These are phyloP conservation scores for Oenanthe melanoleuca DNA, from an alignment of 2,113 vertebrate genomes.

Conservation along the genomic window DNA sequence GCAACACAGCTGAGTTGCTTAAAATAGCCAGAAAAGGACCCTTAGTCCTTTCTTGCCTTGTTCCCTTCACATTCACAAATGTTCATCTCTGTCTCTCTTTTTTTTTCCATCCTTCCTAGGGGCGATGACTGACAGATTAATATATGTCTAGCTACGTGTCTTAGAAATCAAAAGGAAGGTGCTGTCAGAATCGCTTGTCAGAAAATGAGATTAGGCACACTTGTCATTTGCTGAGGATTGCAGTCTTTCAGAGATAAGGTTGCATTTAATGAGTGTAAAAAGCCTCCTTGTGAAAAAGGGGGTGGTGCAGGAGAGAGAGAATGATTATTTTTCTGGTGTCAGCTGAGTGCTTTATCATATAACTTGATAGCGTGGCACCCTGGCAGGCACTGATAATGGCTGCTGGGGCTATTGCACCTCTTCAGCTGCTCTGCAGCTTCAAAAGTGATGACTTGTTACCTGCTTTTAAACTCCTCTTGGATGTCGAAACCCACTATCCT, in stretches of 20 bases:
- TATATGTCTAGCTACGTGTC: conserved; percentile 94
- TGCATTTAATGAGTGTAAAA: conserved; percentile 91
- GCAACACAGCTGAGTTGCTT: background rate
- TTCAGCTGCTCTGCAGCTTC: conserved; percentile 56
- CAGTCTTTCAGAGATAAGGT: conserved; percentile 91
- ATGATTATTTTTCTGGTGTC: conserved; percentile 74
- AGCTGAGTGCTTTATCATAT: conserved; percentile 79
- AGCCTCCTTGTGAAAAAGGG: conserved; percentile 78
- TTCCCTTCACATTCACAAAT: conserved; percentile 77
- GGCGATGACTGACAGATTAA: conserved; percentile 96
- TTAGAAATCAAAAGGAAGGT: conserved; percentile 93
- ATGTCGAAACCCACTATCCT: conserved; percentile 64
- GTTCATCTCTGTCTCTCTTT: conserved; percentile 57
- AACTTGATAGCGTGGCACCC: conserved; percentile 66
- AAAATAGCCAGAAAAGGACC: conserved; percentile 58
- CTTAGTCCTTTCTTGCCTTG: conserved; percentile 62
- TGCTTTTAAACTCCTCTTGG: conserved; percentile 71
- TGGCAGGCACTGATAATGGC: conserved; percentile 74
- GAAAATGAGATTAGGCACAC: conserved; percentile 92
- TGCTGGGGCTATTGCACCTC: conserved; percentile 64
- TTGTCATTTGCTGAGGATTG: conserved; percentile 91
- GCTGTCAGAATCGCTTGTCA: conserved; percentile 93
- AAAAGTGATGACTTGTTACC: conserved; percentile 63
- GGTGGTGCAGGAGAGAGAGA: conserved; percentile 62
- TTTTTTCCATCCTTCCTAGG: conserved; percentile 74